Base-by-base conservation (phyloP, 1,140 invertebrate genomes). In the Zaprionus africanus region DNA sequence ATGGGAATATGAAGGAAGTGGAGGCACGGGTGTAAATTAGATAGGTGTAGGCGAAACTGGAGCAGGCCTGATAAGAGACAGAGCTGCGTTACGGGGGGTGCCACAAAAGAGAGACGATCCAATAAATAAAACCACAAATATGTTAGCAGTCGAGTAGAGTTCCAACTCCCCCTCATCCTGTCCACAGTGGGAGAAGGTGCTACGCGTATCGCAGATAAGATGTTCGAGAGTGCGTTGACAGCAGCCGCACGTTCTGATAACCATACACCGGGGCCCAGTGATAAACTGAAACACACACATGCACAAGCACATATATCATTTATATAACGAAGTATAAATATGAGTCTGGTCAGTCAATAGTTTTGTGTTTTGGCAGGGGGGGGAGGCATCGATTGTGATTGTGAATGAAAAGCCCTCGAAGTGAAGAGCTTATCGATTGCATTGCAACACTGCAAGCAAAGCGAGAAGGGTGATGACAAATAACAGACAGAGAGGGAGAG, bases 161-260 rank as follows among this genome's bases (percentile, higher is more conserved):
- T 22, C 22, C 22, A 22, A 1, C 22, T 22, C 22, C 22, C 22
- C 22, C 22, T 22, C 22, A 41, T n/a, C 15, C 38, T n/a, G 38
- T n/a, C n/a, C n/a, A n/a, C n/a, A 34, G 9, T 34, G 38, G 38
- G 15, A n/a, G 38, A 34, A 63, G 49, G 53, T 53, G 51, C 31
- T 51, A 24, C 11, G 38, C 38, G 22, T 28, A 22, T 54, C 17
- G 4, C 34, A 74, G 81, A 83, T 84, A 80, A 74, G 28, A 24
- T 72, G 73, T 57, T 63, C 17, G 63, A 63, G 51, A 77, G 64
- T 77, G 28, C 77, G 68, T 77, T 74, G 81, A 77, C 77, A 83
- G 77, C 70, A 31, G 26, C 49, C 17, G 17, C 26, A 24, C 62
- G 15, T 24, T 53, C 49, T 31, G 71, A 68, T 73, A 73, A 74